These are phyloP conservation scores for Drosophila athabasca DNA, from an alignment of 1,140 invertebrate genomes.

Conservation along the genomic window DNA sequence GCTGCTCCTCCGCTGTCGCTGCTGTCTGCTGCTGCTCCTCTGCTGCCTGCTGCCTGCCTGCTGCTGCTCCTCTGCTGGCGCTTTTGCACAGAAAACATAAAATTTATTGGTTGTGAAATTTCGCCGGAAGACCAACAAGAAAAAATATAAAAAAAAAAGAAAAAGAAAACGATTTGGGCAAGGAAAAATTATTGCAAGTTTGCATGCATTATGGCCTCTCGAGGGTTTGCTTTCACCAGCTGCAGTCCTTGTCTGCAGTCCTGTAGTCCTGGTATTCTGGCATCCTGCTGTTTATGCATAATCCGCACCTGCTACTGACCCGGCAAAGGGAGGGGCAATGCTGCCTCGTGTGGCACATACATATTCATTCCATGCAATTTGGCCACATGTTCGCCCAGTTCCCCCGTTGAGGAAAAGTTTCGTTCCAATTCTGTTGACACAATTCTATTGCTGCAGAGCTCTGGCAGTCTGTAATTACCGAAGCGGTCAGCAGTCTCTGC, in stretches of 20 bases:
- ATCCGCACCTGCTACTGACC: constrained; percentile 48
- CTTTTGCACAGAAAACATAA: constrained; percentile 54
- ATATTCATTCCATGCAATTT: constrained; percentile 56
- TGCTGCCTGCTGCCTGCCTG: too few relatives aligned
- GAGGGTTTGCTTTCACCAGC: neutral
- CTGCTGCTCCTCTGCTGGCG: constrained; percentile 18
- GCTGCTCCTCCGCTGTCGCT: neutral
- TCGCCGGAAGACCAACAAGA: constrained; percentile 29
- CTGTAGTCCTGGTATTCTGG: constrained; percentile 3
- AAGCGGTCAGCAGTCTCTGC: constrained; percentile 24
- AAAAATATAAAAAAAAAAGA: constrained; percentile 28
- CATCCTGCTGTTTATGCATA: constrained; percentile 50
- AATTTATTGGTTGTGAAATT: constrained; percentile 77
- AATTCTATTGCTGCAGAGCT: constrained; percentile 18
- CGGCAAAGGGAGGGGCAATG: neutral
- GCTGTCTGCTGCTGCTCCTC: too few relatives aligned
- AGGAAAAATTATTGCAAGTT: constrained; percentile 74
- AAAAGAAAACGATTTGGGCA: constrained; percentile 55
- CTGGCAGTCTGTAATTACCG: constrained; percentile 35
- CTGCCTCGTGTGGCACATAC: constrained; percentile 50
- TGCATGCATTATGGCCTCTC: constrained; percentile 70
- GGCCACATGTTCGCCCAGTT: constrained; percentile 18
- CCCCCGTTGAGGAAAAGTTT: constrained; percentile 11
- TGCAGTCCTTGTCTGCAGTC: constrained; percentile 17
- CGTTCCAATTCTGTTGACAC: constrained; percentile 29